Percentiles rank a stretch among this genome's conserved stretches.
Evolutionary conservation across 2,888 invertebrate species (phyloP).

Genomic region (Cephus nigrinus): DNA sequence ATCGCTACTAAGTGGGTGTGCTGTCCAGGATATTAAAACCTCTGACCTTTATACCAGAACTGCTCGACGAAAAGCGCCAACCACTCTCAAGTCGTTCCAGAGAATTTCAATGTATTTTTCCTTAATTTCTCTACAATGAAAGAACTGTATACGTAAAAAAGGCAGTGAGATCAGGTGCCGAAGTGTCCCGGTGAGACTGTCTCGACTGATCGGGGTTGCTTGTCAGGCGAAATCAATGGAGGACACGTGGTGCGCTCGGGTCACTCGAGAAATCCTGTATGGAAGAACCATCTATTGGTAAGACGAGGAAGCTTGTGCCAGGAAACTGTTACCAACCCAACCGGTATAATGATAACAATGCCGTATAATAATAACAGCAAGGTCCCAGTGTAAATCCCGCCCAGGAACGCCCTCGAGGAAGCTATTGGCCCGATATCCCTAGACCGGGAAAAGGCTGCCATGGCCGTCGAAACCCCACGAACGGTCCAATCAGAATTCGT

Average conservation of each 20-base stretch:
- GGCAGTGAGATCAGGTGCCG: neutral
- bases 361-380: slow-evolving; percentile 36
- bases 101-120: neutral
- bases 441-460: slow-evolving; percentile 58
- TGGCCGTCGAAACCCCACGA: slow-evolving; percentile 56
- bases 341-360: slow-evolving; percentile 37
- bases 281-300: neutral
- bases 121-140: no score
- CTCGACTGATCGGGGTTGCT: neutral
- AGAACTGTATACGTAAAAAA: neutral
- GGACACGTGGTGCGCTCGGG: neutral
- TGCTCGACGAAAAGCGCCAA: slow-evolving; percentile 17
- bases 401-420: slow-evolving; percentile 61
- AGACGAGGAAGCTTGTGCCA: neutral
- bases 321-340: neutral
- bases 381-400: slow-evolving; percentile 50
- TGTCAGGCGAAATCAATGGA: neutral
- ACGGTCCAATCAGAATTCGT: slow-evolving; percentile 61
- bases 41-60: slow-evolving; percentile 46
- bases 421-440: slow-evolving; percentile 64
- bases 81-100: neutral
- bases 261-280: neutral
- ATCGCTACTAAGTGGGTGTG: slow-evolving; percentile 58
- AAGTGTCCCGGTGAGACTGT: neutral
- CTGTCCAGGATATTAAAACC: slow-evolving; percentile 64